A percentile compares a stretch with the other conserved stretches of the same genome.
These are phyloP conservation scores for Trichonephila clavipes DNA, from an alignment of 1,140 invertebrate genomes.

Conservation along the genomic window DNA sequence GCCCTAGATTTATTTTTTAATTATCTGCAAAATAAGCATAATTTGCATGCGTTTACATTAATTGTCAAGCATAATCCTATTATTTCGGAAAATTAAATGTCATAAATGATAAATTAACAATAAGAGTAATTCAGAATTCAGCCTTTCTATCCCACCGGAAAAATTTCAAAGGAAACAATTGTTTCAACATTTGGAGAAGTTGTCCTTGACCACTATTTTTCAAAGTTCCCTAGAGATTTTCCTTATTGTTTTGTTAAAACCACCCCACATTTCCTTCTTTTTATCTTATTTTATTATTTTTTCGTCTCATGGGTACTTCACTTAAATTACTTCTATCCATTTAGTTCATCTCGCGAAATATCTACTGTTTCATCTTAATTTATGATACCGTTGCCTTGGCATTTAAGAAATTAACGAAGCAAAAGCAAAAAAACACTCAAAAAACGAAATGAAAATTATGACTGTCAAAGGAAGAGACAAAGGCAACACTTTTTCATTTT, in stretches of 20 bases:
- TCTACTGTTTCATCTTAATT: conserved; percentile 25
- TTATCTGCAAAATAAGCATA: no score
- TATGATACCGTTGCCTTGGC: not conserved
- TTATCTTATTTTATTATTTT: not conserved
- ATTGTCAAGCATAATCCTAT: no score
- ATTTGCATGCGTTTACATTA: no score
- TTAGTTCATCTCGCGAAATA: conserved; percentile 4
- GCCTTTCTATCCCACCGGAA: no score
- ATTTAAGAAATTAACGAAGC: not conserved
- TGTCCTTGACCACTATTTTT: not conserved
- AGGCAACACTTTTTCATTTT: conserved; percentile 23
- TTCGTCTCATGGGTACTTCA: not conserved
- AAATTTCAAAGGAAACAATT: no score
- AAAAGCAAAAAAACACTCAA: not conserved
- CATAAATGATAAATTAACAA: no score
- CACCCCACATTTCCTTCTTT: not conserved
- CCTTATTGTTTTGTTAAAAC: not conserved
- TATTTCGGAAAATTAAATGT: no score
- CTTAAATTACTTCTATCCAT: conserved; percentile 21
- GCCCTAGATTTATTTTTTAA: no score
- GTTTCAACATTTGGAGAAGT: not conserved
- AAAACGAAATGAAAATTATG: not conserved
- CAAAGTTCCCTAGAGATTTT: not conserved
- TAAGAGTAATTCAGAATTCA: no score
- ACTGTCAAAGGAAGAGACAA: conserved; percentile 22